Conservation (phyloP, 2,113 vertebrate species). For the Entosphenus tridentatus region DNA sequence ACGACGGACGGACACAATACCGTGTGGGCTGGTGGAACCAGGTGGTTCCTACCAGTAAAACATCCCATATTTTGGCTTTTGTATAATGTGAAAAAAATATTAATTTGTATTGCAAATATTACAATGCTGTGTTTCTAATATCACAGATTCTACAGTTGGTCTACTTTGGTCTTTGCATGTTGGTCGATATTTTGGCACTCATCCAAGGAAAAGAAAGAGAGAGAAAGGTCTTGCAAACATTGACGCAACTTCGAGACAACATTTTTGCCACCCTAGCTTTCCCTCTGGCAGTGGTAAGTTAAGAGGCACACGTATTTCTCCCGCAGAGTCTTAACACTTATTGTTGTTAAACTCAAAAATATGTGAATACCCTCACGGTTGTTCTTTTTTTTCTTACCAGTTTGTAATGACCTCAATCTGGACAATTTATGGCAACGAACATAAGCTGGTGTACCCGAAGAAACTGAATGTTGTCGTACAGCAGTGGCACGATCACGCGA, state of each 20-base stretch:
- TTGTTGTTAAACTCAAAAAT: too few species aligned
- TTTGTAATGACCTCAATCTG: not conserved
- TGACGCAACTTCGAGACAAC: not conserved
- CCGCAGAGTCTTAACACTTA: too few species aligned
- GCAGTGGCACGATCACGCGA: not conserved
- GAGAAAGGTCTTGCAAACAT: not conserved
- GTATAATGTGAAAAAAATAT: too few species aligned
- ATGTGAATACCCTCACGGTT: not conserved
- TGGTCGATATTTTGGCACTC: not conserved
- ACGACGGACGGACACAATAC: too few species aligned
- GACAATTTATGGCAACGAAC: not conserved
- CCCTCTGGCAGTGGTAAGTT: not conserved
- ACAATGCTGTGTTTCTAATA: not conserved
- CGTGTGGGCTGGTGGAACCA: too few species aligned
- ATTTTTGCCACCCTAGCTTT: not conserved
- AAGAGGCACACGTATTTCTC: too few species aligned
- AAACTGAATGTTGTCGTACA: not conserved
- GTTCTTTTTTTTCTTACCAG: not conserved
- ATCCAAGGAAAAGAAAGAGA: not conserved
- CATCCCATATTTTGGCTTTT: too few species aligned
- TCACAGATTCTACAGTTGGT: not conserved
- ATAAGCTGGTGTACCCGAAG: not conserved
- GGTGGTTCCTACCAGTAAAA: too few species aligned
- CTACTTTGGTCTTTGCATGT: not conserved
- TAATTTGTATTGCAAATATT: too few species aligned